Conservation (phyloP, 2,888 invertebrate genomes). For the Julus scanicus region DNA sequence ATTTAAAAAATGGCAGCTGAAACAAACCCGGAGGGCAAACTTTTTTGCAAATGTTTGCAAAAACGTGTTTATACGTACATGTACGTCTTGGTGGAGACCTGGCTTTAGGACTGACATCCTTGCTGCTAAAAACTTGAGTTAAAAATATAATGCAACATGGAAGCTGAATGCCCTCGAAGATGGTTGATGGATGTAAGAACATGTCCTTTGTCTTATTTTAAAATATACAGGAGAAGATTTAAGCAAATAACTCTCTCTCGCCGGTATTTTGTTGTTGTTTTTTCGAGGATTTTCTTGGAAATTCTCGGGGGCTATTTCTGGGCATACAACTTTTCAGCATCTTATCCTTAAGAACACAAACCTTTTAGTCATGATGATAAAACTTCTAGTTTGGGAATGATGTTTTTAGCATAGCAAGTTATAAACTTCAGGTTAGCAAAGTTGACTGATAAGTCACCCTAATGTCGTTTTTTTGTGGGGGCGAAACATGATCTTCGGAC, state of each 20-base stretch:
- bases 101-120: too few species aligned
- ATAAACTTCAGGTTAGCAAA: neutral
- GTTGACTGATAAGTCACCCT: slow-evolving; percentile 27
- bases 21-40: too few species aligned
- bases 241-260: neutral
- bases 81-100: too few species aligned
- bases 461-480: neutral
- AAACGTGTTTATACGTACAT: too few species aligned
- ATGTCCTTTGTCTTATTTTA: too few species aligned
- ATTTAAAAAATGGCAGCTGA: too few species aligned
- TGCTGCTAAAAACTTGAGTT: too few species aligned
- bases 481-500: neutral
- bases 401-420: neutral
- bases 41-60: too few species aligned
- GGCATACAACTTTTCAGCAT: neutral
- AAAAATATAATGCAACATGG: too few species aligned
- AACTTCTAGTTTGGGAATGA: neutral
- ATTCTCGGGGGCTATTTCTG: neutral
- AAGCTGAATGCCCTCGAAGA: too few species aligned
- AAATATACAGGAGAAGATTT: neutral
- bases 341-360: slow-evolving; percentile 24
- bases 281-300: neutral
- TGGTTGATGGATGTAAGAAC: too few species aligned
- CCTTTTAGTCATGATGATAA: slow-evolving; percentile 2
- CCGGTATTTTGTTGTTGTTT: neutral